Conservation (phyloP, 2,113 vertebrate genomes). For the Blennius ocellaris region DNA sequence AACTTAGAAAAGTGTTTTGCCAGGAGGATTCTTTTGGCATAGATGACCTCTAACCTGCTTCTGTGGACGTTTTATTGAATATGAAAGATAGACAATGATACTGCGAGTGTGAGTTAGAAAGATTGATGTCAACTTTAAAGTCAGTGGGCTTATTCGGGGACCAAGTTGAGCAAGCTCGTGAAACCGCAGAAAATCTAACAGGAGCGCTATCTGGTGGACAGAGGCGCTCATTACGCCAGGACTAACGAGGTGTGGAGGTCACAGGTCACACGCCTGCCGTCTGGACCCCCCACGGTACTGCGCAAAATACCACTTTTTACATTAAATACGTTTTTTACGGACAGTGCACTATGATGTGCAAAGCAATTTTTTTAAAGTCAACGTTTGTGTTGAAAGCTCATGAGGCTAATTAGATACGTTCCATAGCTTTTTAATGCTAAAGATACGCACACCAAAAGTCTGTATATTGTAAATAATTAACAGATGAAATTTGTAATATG, state of each 20-base stretch:
- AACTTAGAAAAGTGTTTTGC: background rate
- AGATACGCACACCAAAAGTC: too few species aligned
- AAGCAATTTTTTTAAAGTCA: too few species aligned
- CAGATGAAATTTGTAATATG: too few species aligned
- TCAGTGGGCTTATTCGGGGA: background rate
- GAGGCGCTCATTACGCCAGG: background rate
- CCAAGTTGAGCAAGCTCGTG: background rate
- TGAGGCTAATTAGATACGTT: too few species aligned
- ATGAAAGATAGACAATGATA: background rate
- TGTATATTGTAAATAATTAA: too few species aligned
- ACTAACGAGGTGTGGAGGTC: background rate
- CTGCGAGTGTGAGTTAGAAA: background rate
- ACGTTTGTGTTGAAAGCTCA: too few species aligned
- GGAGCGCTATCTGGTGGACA: conserved; percentile 50
- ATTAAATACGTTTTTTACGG: too few species aligned
- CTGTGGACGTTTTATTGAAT: background rate
- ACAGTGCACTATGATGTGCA: too few species aligned
- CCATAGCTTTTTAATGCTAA: too few species aligned
- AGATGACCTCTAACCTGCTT: background rate
- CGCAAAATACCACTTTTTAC: too few species aligned
- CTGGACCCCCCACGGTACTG: background rate
- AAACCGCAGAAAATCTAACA: conserved; percentile 1
- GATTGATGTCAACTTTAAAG: background rate
- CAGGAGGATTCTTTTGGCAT: background rate
- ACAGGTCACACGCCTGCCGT: background rate